phyloP scores from a whole-genome alignment of 1,140 invertebrate species.

The Macrobrachium rosenbergii region DNA sequence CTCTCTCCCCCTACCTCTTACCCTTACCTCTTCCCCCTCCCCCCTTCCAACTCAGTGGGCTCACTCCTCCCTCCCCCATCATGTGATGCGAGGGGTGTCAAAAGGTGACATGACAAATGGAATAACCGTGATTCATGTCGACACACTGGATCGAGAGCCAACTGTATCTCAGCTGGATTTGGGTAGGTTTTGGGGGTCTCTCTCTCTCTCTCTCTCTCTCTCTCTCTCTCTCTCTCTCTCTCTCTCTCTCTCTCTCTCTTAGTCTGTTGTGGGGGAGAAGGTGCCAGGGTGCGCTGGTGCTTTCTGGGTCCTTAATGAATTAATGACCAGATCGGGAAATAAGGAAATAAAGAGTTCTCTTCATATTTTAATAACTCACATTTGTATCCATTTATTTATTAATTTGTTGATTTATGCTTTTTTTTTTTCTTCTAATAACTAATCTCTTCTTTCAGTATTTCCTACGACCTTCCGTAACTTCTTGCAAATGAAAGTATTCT shows the following conservation, averaged over 20 bases:
- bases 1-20: not conserved
- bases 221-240: too few relatives aligned
- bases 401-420: too few relatives aligned
- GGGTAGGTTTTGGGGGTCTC: slow-evolving; percentile 15
- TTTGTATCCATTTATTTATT: too few relatives aligned
- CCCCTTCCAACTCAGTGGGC: not conserved
- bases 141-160: slow-evolving; percentile 45
- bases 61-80: slow-evolving; percentile 23
- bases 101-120: slow-evolving; percentile 58
- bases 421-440: too few relatives aligned
- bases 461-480: too few relatives aligned
- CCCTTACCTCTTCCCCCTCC: not conserved
- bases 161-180: slow-evolving; percentile 55
- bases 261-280: not conserved
- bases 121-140: slow-evolving; percentile 63
- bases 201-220: too few relatives aligned
- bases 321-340: not conserved
- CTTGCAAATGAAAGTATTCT: too few relatives aligned
- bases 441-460: too few relatives aligned
- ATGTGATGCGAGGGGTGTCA: slow-evolving; percentile 49
- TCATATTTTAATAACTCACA: too few relatives aligned
- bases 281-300: too few relatives aligned
- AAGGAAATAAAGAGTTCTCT: too few relatives aligned
- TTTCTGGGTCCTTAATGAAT: not conserved
- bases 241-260: too few relatives aligned